These are phyloP conservation scores for Cheilosia pagana DNA, from an alignment of 2,888 invertebrate species.

Conservation along the genomic window DNA sequence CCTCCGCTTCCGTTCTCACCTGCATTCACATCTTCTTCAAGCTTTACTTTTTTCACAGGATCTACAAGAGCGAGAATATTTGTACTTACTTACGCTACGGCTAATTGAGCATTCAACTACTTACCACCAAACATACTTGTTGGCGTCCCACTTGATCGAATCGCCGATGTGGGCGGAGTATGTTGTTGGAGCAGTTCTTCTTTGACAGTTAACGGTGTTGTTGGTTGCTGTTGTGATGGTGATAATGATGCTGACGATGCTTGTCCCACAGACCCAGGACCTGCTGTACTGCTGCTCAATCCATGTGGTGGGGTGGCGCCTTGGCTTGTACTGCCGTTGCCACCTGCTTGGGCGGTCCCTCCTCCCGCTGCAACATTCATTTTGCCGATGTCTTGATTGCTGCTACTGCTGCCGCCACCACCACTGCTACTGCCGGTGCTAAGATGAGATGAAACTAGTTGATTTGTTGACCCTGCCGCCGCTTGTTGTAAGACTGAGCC, in stretches of 20 bases:
- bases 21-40: constrained; percentile 52
- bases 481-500: constrained; percentile 59
- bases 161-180: constrained; percentile 49
- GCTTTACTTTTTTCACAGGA: constrained; percentile 58
- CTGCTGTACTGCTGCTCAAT: constrained; percentile 44
- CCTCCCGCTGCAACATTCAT: constrained; percentile 63
- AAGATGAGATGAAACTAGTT: constrained; percentile 47
- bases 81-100: neutral
- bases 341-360: constrained; percentile 1
- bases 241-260: constrained; percentile 56
- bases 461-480: constrained; percentile 49
- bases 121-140: constrained; percentile 61
- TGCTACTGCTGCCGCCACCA: constrained; percentile 14
- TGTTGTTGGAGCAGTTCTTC: constrained; percentile 66
- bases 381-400: constrained; percentile 45
- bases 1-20: constrained; percentile 20
- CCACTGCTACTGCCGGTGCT: constrained; percentile 5
- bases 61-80: constrained; percentile 7
- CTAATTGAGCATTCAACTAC: neutral
- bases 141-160: constrained; percentile 42
- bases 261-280: constrained; percentile 66
- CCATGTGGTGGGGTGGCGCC: constrained; percentile 51
- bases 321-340: constrained; percentile 47
- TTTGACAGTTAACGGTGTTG: constrained; percentile 56
- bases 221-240: constrained; percentile 64